phyloP scores from a whole-genome alignment of 2,797 vertebrate species.

The Melanotaenia trifasciata region DNA sequence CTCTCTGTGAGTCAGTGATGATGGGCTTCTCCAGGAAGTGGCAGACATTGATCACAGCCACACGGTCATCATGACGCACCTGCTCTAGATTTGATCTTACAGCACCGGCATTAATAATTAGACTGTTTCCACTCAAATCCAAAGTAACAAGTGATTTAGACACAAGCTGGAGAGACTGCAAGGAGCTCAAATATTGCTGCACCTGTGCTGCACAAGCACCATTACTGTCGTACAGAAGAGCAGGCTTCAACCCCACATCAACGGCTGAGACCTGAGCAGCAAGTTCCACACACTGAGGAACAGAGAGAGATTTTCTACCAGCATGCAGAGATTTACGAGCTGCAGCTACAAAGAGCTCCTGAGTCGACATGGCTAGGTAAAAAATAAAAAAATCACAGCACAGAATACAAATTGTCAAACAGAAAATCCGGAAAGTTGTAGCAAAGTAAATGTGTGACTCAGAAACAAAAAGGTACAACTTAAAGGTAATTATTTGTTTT shows the following conservation, averaged over 20 bases:
- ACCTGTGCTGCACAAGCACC: conserved; percentile 79
- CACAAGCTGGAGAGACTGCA: conserved; percentile 79
- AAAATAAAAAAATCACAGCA: conserved; percentile 11
- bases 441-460: conserved; percentile 4
- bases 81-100: conserved; percentile 70
- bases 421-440: background rate
- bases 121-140: conserved; percentile 75
- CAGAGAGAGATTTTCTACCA: conserved; percentile 76
- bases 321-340: conserved; percentile 74
- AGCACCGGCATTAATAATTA: conserved; percentile 81
- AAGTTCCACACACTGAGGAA: conserved; percentile 81
- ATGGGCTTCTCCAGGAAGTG: conserved; percentile 73
- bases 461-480: conserved; percentile 3
- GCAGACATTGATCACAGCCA: conserved; percentile 85
- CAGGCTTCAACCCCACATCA: conserved; percentile 88
- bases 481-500: conserved; percentile 14
- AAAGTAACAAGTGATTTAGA: conserved; percentile 80
- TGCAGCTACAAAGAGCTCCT: conserved; percentile 67
- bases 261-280: conserved; percentile 88
- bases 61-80: conserved; percentile 39
- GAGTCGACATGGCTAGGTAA: conserved; percentile 50
- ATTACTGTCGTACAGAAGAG: conserved; percentile 88
- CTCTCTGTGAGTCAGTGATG: conserved; percentile 48
- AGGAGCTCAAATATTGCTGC: conserved; percentile 80
- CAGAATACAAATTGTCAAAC: background rate